A percentile compares a stretch with the other conserved stretches of the same genome.
phyloP scores from a whole-genome alignment of 1,140 invertebrate genomes.

The Conus ventricosus region DNA sequence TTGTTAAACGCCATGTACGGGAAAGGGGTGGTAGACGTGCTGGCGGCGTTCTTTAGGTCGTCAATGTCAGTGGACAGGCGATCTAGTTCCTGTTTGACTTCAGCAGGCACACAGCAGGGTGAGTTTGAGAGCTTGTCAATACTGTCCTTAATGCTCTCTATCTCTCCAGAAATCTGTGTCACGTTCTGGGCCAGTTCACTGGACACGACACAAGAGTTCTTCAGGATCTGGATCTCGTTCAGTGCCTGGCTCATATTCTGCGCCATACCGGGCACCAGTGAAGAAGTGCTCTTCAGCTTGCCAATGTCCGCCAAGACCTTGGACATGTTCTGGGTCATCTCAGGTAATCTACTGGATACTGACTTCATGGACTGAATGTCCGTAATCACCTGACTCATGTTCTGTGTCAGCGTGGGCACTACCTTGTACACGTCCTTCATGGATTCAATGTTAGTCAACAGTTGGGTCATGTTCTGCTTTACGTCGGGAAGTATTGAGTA shows the following conservation, averaged over 20 bases:
- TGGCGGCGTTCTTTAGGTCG: not conserved
- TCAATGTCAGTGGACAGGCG: not conserved
- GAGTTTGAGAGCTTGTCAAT: not conserved
- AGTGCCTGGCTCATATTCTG: not conserved
- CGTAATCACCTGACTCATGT: not conserved
- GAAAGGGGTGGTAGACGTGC: too few species aligned
- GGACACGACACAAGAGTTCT: not conserved
- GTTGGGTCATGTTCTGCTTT: not conserved
- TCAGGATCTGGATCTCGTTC: not conserved
- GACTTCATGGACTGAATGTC: not conserved
- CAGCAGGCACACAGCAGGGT: not conserved
- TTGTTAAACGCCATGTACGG: too few species aligned
- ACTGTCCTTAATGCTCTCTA: not conserved
- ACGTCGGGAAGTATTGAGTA: not conserved
- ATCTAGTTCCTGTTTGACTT: not conserved
- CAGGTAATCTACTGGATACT: not conserved
- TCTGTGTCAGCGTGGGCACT: not conserved
- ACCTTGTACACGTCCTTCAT: not conserved
- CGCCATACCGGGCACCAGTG: not conserved
- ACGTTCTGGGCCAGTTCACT: not conserved
- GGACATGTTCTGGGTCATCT: not conserved
- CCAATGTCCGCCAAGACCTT: not conserved
- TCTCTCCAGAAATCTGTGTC: not conserved
- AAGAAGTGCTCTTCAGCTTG: not conserved
- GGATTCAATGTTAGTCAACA: not conserved